These are phyloP conservation scores for Papilio polytes DNA, from an alignment of 1,140 invertebrate species.

Conservation along the genomic window DNA sequence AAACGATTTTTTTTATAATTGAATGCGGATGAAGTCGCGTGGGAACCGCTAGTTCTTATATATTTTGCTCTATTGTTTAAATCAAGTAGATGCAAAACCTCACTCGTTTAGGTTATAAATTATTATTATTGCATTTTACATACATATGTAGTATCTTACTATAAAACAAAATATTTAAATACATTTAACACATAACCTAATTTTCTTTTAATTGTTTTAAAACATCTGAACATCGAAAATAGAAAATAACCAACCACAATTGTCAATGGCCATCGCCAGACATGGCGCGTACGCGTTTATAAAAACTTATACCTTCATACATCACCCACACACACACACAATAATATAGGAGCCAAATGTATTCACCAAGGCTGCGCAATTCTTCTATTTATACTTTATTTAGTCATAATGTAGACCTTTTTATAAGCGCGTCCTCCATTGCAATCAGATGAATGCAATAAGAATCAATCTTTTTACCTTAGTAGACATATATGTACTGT, in stretches of 20 bases:
- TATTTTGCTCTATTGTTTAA: no score
- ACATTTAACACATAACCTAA: background rate
- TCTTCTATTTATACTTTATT: conserved; percentile 27
- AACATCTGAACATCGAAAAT: no score
- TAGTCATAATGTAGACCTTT: conserved; percentile 9
- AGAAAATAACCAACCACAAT: background rate
- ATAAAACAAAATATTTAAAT: no score
- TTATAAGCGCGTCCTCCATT: background rate
- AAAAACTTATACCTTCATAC: background rate
- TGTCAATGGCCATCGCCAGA: background rate
- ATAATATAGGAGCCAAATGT: background rate
- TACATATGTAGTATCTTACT: no score
- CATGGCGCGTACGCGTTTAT: background rate
- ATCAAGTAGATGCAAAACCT: no score
- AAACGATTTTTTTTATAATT: no score
- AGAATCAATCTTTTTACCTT: background rate
- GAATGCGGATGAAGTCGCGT: no score
- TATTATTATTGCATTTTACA: no score
- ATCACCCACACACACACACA: conserved; percentile 3
- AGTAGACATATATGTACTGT: background rate
- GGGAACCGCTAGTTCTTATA: no score
- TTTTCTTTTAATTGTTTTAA: no score
- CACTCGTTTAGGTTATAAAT: no score
- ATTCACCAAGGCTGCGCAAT: background rate
- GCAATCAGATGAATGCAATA: conserved; percentile 19